A percentile compares a stretch with the other conserved stretches of the same genome.
Conservation (phyloP, 2,797 vertebrate genomes). For the Onychomys torridus region DNA sequence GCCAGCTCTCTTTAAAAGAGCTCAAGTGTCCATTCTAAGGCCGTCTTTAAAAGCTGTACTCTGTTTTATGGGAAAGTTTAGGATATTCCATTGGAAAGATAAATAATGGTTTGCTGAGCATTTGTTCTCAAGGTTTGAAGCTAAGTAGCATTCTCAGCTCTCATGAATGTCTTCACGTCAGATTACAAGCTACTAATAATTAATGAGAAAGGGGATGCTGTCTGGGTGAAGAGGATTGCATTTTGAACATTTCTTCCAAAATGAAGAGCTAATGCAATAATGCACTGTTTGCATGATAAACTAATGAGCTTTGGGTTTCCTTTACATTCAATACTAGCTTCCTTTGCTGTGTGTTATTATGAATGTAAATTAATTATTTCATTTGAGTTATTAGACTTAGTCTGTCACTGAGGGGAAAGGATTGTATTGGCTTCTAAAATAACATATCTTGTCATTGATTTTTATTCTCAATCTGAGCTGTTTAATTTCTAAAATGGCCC, state of each 20-base stretch:
- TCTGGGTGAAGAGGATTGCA: constrained; percentile 56
- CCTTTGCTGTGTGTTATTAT: constrained; percentile 80
- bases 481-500: constrained; percentile 83
- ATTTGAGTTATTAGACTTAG: constrained; percentile 82
- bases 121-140: not conserved
- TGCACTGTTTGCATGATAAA: constrained; percentile 76
- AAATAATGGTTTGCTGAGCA: not conserved
- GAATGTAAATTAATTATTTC: constrained; percentile 85
- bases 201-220: constrained; percentile 47
- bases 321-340: constrained; percentile 82
- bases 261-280: constrained; percentile 66
- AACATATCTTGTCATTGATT: constrained; percentile 85
- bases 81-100: not conserved
- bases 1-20: not conserved
- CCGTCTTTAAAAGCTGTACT: not conserved
- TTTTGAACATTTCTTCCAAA: constrained; percentile 62
- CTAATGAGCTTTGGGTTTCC: constrained; percentile 65
- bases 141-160: constrained; percentile 13
- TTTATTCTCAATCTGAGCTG: constrained; percentile 79
- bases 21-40: not conserved
- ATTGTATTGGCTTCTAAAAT: constrained; percentile 82
- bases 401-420: constrained; percentile 81
- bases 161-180: not conserved
- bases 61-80: not conserved
- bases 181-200: constrained; percentile 48